A percentile compares a stretch with the other conserved stretches of the same genome.
Conservation (phyloP, 2,797 vertebrate genomes). For the Cheirogaleus major region DNA sequence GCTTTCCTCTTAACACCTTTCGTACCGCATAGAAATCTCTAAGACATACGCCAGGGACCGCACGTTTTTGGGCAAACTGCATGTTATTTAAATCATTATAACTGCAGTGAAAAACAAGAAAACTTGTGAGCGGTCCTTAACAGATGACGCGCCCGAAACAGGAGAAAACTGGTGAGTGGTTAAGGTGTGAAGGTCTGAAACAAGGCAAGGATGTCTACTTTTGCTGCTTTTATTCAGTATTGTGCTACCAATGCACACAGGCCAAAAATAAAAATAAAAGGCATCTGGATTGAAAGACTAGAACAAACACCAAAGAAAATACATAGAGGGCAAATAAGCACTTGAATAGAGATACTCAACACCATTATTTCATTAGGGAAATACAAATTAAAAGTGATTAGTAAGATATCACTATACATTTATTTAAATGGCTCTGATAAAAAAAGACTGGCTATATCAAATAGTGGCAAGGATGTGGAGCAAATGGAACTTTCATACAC, state of each 20-base stretch:
- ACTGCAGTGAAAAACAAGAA: no score
- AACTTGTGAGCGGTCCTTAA: no score
- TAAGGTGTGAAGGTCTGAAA: background rate
- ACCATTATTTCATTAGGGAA: background rate
- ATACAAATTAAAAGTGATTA: background rate
- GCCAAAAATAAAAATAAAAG: background rate
- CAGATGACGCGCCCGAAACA: no score
- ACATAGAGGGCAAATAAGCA: background rate
- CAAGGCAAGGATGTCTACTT: background rate
- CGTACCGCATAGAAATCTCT: no score
- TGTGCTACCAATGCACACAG: background rate
- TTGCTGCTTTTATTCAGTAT: background rate
- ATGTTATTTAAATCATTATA: no score
- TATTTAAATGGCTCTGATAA: conserved; percentile 30
- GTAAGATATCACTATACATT: background rate
- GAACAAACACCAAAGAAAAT: background rate
- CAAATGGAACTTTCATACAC: background rate
- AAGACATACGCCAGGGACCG: no score
- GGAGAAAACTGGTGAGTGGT: no score
- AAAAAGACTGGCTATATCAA: background rate
- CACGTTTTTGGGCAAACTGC: no score
- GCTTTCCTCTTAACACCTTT: background rate
- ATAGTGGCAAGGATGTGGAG: background rate
- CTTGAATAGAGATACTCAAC: background rate
- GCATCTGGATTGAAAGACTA: background rate